These are phyloP conservation scores for Rhabdomys pumilio DNA, from an alignment of 2,797 vertebrate genomes.

Conservation along the genomic window DNA sequence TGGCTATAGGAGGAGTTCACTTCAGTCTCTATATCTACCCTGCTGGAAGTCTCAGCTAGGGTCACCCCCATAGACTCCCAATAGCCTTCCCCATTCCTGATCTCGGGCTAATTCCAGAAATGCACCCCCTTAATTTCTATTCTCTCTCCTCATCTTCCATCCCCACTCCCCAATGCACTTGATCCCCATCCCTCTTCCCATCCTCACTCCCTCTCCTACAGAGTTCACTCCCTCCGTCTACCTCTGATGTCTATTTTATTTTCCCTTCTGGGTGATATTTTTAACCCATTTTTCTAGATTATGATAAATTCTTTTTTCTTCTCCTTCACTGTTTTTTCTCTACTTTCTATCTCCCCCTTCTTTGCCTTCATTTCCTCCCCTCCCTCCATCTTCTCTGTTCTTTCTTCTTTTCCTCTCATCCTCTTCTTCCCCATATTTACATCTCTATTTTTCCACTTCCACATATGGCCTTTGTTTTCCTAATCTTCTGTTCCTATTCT, in stretches of 20 bases:
- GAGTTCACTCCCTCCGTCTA: background rate
- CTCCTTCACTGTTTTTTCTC: too few species aligned
- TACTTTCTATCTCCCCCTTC: background rate
- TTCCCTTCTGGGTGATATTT: background rate
- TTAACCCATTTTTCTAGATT: background rate
- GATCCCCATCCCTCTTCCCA: background rate
- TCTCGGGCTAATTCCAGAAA: background rate
- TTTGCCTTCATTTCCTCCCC: background rate
- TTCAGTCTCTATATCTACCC: background rate
- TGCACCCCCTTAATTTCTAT: background rate
- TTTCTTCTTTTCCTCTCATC: background rate
- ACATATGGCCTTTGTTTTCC: background rate
- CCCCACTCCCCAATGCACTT: background rate
- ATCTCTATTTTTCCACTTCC: background rate
- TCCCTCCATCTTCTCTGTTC: too few species aligned
- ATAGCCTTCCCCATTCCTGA: background rate
- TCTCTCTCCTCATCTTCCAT: too few species aligned
- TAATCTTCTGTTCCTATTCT: background rate
- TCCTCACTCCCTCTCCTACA: background rate
- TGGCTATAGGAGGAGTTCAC: background rate
- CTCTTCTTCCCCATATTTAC: background rate
- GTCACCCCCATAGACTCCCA: background rate
- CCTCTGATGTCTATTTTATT: background rate
- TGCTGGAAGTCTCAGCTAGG: background rate
- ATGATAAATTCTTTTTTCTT: background rate